Evolutionary conservation across 2,888 invertebrate genomes (phyloP), one percentile per base, ranked within the genome.

Genomic region (Platycheirus rosarum): DNA sequence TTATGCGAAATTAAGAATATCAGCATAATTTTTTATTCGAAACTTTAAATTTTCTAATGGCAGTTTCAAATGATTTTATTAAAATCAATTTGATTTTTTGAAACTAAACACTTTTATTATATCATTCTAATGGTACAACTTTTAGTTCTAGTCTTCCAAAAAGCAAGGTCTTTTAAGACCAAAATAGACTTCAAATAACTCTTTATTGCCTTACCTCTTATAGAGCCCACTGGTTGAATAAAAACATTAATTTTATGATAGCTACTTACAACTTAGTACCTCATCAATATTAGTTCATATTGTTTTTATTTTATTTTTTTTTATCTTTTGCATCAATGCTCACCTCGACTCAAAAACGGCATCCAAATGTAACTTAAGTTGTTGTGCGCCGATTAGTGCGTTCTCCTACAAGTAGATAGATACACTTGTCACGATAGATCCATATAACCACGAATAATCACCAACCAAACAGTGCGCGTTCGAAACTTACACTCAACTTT

Each of bases 371-470:
- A 57, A 29, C 3, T 8, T 20, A 37, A 49, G 20, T 71, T 29
- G 40, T 26, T 40, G 63, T 8, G 44, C 26, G 48, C 82, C 71
- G 82, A 76, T 49, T 76, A 76, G 71, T 71, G 66, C 76, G 68
- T 76, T 42, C 76, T 62, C 66, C 46, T 32, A 32, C 6, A 23
- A n/a, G n/a, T n/a, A n/a, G n/a, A n/a, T n/a, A n/a, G n/a, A n/a
- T n/a, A 3, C 48, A 71, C 60, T 76, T 71, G 62, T 82, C 71
- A 82, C 82, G 82, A 76, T 20, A 82, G 48, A 60, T 77, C 63
- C 77, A 44, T 66, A 82, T 71, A 63, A 49, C 44, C 77, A 71
- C 62, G 65, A 18, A 65, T 13, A 48, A 48, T n/a, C 9, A 65
- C 11, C 35, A 23, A 66, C 35, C 14, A 37, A 70, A 62, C 44